Percentiles rank a stretch among this genome's conserved stretches.
Conservation (phyloP, 2,888 invertebrate species). For the Vesta saturnalis region DNA sequence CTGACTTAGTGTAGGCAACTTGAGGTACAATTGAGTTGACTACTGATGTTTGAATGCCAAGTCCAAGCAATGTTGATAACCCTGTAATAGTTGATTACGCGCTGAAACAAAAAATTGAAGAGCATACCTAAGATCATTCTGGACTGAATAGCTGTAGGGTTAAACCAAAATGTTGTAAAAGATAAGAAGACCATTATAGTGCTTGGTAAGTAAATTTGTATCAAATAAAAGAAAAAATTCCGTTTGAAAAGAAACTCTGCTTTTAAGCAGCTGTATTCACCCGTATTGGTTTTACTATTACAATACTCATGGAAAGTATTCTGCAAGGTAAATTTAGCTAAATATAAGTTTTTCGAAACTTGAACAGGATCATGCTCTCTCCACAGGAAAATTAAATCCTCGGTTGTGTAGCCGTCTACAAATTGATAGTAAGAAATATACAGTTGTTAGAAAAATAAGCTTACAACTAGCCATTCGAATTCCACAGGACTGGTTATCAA, state of each 20-base stretch:
- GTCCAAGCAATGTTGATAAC: slow-evolving; percentile 94
- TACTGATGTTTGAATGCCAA: slow-evolving; percentile 97
- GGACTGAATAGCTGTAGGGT: slow-evolving; percentile 95
- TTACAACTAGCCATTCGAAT: slow-evolving; percentile 97
- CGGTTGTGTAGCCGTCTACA: slow-evolving; percentile 97
- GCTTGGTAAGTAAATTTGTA: slow-evolving; percentile 99
- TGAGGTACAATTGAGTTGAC: slow-evolving; percentile 97
- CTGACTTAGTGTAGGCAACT: slow-evolving; percentile 98
- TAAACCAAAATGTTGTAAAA: slow-evolving; percentile 97
- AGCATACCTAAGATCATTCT: slow-evolving; percentile 86
- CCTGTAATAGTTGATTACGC: slow-evolving; percentile 66
- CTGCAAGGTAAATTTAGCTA: slow-evolving; percentile 93
- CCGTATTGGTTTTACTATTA: slow-evolving; percentile 96
- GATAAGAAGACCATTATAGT: slow-evolving; percentile 98
- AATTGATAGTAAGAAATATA: slow-evolving; percentile 30
- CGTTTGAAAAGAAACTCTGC: slow-evolving; percentile 96
- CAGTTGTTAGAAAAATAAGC: slow-evolving; percentile 64
- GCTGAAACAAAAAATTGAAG: not conserved
- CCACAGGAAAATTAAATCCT: slow-evolving; percentile 96
- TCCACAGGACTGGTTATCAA: slow-evolving; percentile 95
- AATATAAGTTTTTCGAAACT: slow-evolving; percentile 91
- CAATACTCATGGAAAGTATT: slow-evolving; percentile 96
- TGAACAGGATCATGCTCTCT: slow-evolving; percentile 96
- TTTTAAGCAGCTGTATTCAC: slow-evolving; percentile 98
- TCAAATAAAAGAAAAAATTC: slow-evolving; percentile 99